Conservation (phyloP, 2,888 invertebrate genomes). For the Protodeltote pygarga region DNA sequence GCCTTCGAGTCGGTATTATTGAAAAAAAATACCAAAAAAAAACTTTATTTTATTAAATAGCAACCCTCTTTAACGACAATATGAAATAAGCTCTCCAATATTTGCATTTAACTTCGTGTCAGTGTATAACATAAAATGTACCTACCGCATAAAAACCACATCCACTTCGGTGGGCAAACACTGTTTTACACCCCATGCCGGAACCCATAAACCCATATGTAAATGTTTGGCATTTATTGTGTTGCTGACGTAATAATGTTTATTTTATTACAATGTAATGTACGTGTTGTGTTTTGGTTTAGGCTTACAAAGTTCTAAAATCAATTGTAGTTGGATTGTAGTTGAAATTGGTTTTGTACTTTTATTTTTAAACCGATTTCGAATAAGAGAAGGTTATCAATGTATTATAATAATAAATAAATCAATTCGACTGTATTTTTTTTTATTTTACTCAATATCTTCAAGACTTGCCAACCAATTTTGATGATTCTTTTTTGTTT, state of each 20-base stretch:
- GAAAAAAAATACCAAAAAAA: not conserved
- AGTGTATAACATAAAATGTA: constrained; percentile 9
- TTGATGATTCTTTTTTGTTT: too few species aligned
- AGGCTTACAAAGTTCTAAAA: too few species aligned
- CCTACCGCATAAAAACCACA: constrained; percentile 10
- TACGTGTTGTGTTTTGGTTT: constrained; percentile 17
- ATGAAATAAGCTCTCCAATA: too few species aligned
- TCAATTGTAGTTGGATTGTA: too few species aligned
- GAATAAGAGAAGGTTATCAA: too few species aligned
- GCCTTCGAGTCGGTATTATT: too few species aligned
- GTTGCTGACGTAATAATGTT: constrained; percentile 15
- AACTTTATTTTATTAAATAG: not conserved
- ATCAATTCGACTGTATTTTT: too few species aligned
- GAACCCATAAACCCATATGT: constrained; percentile 21
- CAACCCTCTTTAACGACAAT: not conserved
- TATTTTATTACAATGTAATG: constrained; percentile 5
- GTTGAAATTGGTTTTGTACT: too few species aligned
- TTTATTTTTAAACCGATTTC: too few species aligned
- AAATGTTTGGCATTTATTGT: constrained; percentile 28
- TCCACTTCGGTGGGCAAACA: constrained; percentile 27
- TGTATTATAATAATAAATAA: too few species aligned
- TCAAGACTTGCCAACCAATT: too few species aligned
- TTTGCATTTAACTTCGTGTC: constrained; percentile 22
- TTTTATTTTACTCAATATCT: too few species aligned
- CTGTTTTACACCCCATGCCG: constrained; percentile 26